These are phyloP conservation scores for Phorcus lineatus DNA, from an alignment of 2,888 invertebrate species.

Conservation along the genomic window DNA sequence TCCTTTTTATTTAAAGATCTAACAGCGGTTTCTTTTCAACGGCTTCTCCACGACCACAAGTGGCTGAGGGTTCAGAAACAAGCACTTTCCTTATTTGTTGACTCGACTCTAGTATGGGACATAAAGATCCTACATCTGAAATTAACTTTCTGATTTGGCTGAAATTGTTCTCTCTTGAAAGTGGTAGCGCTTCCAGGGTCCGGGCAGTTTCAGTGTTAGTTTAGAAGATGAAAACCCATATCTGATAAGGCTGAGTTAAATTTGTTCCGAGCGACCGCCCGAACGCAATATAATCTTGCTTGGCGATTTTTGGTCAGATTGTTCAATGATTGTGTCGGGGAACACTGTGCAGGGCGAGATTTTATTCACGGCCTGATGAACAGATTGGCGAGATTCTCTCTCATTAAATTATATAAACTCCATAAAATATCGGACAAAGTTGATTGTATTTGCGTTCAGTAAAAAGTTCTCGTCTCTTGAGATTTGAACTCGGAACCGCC, in stretches of 20 bases:
- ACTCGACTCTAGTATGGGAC: too few relatives aligned
- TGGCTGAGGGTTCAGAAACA: too few relatives aligned
- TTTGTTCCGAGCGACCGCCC: neutral
- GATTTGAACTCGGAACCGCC: neutral
- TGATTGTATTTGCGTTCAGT: neutral
- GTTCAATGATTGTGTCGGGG: neutral
- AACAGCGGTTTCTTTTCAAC: too few relatives aligned
- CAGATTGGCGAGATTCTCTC: neutral
- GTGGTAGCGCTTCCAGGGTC: too few relatives aligned
- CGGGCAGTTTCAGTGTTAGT: neutral
- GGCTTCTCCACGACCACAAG: too few relatives aligned
- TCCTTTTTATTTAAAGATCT: too few relatives aligned
- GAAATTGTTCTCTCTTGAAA: too few relatives aligned
- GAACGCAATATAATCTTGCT: neutral
- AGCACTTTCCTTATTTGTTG: too few relatives aligned
- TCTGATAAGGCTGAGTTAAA: constrained; percentile 2
- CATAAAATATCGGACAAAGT: constrained; percentile 7
- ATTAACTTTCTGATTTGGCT: too few relatives aligned
- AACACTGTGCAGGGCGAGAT: neutral
- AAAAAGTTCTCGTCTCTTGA: neutral
- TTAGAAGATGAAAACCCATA: neutral
- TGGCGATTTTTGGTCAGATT: neutral
- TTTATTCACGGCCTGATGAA: neutral
- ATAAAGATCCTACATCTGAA: too few relatives aligned
- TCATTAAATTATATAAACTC: constrained; percentile 13